Base-by-base conservation (phyloP, 2,888 invertebrate genomes). In the Temnothorax rugatulus region DNA sequence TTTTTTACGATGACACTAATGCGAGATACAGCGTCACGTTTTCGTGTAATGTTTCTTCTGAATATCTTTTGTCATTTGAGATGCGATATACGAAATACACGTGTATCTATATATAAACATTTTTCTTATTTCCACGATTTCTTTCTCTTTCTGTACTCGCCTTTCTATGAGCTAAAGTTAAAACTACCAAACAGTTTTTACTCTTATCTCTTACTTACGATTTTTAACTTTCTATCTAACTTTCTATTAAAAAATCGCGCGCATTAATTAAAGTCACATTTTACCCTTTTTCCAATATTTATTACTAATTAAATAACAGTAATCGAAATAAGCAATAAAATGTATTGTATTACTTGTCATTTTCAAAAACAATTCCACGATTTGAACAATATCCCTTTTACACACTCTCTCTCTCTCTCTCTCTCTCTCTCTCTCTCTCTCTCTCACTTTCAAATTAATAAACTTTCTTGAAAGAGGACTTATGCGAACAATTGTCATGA, bases 1-100 rank as follows among this genome's bases (percentile, higher is more conserved):
- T 15, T 77, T 76, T 44, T 69, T 69, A 21, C 13, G 13, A 41
- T 54, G 52, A 57, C 11, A 38, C 57, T 69, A 79, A 59, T 79
- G 71, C 21, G 71, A 18, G 34, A 34, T 68, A 57, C 25, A 44
- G 8, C 44, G 41, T 52, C 66, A 54, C 13, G 66, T 13, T 66
- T 13, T 66, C 44, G 44, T 59, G 44, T 79, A 79, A 79, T 57
- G 44, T 69, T 69, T 69, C 44, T 18, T 34, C 34, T 9, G n/a
- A 5, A 66, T 13, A 44, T 68, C 15, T 41, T 69, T 79, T 47
- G 47, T 38, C 52, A 52, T 54, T 44, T 57, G 77, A 79, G 11
- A 79, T 18, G 21, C 9, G 50, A 77, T 57, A 50, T 34, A 77
- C n/a, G 52, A 50, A 21, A 64, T 15, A 38, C 50, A 18, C 2